Conservation (phyloP, 2,888 invertebrate species). For the Chrysolina americana region DNA sequence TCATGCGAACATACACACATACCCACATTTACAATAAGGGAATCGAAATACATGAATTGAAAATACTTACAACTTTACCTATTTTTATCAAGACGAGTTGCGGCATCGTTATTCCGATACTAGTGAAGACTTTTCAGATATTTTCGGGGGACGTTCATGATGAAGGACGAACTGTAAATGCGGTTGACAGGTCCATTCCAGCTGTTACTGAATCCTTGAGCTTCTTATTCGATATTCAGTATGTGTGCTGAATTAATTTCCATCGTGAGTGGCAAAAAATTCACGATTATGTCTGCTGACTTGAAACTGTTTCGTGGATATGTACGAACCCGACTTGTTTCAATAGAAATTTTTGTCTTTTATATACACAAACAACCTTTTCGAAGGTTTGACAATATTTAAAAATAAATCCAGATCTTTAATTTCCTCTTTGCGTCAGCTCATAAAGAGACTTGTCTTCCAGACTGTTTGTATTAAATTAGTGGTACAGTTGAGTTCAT, state of each 20-base stretch:
- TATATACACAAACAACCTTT: background rate
- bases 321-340: background rate
- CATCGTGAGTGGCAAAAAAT: conserved; percentile 59
- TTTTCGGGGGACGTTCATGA: conserved; percentile 17
- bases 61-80: too few relatives aligned
- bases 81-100: too few relatives aligned
- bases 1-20: too few relatives aligned
- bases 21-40: too few relatives aligned
- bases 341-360: background rate
- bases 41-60: too few relatives aligned
- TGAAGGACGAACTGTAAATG: conserved; percentile 57
- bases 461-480: too few relatives aligned
- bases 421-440: too few relatives aligned
- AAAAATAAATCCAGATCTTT: too few relatives aligned
- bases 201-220: conserved; percentile 66
- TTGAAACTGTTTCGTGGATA: conserved; percentile 5
- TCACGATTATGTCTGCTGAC: conserved; percentile 16
- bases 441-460: too few relatives aligned
- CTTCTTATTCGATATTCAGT: conserved; percentile 68
- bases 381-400: background rate
- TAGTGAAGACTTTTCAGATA: background rate
- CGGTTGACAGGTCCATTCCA: conserved; percentile 66
- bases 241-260: conserved; percentile 60
- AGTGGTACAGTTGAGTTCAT: too few relatives aligned
- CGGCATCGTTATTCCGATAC: too few relatives aligned